Base-by-base conservation (phyloP, 2,888 invertebrate genomes). In the Torymus tubicola region DNA sequence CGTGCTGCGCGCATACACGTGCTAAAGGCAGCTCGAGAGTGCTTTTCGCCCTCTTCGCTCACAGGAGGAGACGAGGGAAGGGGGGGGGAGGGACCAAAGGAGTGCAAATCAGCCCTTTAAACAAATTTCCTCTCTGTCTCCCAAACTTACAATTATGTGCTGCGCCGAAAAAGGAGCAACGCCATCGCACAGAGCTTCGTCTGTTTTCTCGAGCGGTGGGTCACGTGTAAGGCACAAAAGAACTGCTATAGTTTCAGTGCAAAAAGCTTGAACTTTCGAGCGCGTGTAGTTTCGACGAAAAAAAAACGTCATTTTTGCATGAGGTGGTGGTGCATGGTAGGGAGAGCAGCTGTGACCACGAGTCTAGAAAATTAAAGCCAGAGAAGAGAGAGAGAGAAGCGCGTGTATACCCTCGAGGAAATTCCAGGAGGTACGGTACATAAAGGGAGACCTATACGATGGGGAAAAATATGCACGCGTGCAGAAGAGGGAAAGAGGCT, bases 61-160 rank as follows among this genome's bases (percentile, higher is more conserved):
- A 1, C 42, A 8, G 8, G 42, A 5, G 42, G n/a, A n/a, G n/a
- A n/a, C n/a, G n/a, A n/a, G n/a, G n/a, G n/a, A n/a, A n/a, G n/a
- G n/a, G n/a, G n/a, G n/a, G 5, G 8, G 2, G 2, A 1, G 8
- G 42, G 42, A 2, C 21, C 11, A 71, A 77, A 71, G 77, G 70
- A 11, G 65, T 71, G 70, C 65, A 77, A 77, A 77, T 77, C 70
- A 77, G 16, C 57, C 57, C 64, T 57, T 77, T 77, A 77, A 70
- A 55, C 70, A 13, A 71, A 77, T 77, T 71, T 65, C 31, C 8
- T 13, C 53, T 50, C 50, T 61, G n/a, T 18, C 5, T 68, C 13
- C 4, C 5, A 68, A 75, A 76, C 68, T 76, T 63, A 21, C 69
- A 57, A 58, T 58, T 67, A 65, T 16, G 31, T 58, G 14, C 57